Conservation (phyloP, 23 tunicate species). For the Diplosoma virens region DNA sequence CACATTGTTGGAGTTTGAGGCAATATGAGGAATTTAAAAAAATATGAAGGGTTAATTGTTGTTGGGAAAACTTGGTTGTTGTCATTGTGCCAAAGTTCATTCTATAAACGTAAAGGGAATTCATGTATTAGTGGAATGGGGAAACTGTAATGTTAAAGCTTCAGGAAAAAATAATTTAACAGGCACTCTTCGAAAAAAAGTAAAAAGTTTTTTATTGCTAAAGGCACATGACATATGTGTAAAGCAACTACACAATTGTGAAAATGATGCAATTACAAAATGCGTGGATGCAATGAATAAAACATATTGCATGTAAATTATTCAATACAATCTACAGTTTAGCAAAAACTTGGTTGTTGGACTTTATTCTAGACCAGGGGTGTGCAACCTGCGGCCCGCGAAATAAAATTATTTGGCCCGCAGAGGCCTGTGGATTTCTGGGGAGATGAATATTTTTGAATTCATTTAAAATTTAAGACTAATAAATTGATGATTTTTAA, state of each 20-base stretch:
- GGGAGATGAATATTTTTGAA: too few relatives aligned
- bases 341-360: conserved; percentile 29
- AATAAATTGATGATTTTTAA: too few relatives aligned
- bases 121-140: too few relatives aligned
- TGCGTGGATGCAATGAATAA: conserved; percentile 14
- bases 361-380: conserved; percentile 31
- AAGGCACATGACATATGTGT: conserved; percentile 1
- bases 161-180: conserved; percentile 14
- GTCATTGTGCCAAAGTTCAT: too few relatives aligned
- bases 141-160: conserved; percentile 20
- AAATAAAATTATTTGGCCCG: too few relatives aligned
- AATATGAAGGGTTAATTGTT: conserved; percentile 5
- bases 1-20: conserved; percentile 34
- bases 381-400: too few relatives aligned
- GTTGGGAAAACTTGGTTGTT: conserved; percentile 30
- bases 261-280: background rate
- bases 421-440: too few relatives aligned
- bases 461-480: too few relatives aligned
- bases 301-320: conserved; percentile 15
- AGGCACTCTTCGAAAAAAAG: conserved; percentile 22
- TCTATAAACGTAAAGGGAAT: too few relatives aligned
- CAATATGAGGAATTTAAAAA: conserved; percentile 1
- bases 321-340: conserved; percentile 52
- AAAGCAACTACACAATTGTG: background rate
- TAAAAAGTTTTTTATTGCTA: background rate